Percentiles rank a stretch among this genome's conserved stretches.
These are phyloP conservation scores for Heterodera carotae DNA, from an alignment of 1,140 invertebrate species.

Conservation along the genomic window DNA sequence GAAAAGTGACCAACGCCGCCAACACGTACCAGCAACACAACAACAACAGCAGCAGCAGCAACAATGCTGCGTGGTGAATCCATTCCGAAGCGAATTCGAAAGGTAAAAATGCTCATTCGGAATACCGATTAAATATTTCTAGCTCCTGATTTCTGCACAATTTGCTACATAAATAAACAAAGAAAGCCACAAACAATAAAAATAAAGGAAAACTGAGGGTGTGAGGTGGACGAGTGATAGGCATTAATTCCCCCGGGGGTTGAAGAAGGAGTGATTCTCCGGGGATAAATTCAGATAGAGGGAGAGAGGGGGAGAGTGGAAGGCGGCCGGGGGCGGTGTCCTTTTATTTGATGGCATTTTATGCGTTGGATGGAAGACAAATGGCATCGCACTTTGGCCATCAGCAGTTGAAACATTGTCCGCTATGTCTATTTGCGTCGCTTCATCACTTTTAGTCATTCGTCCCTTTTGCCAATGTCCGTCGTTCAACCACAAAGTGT, in stretches of 20 bases:
- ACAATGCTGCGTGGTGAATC: neutral
- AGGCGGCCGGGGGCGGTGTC: too few relatives aligned
- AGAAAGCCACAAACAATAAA: slow-evolving; percentile 2
- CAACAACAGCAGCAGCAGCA: neutral
- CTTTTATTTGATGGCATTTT: too few relatives aligned
- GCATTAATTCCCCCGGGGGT: too few relatives aligned
- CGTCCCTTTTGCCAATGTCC: neutral
- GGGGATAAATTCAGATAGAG: neutral
- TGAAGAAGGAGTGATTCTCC: neutral
- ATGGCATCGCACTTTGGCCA: neutral
- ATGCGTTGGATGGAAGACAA: neutral
- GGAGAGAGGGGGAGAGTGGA: neutral
- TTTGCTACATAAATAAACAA: too few relatives aligned
- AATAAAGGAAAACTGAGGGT: neutral
- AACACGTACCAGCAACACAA: too few relatives aligned
- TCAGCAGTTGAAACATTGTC: neutral
- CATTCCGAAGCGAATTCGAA: neutral
- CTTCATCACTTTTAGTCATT: neutral
- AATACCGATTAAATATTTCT: too few relatives aligned
- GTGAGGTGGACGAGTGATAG: too few relatives aligned
- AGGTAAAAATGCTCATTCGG: neutral
- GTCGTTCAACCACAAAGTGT: neutral
- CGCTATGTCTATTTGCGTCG: neutral
- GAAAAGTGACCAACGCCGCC: too few relatives aligned
- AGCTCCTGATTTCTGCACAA: too few relatives aligned